Conservation (phyloP, 2,797 vertebrate genomes). For the Tenualosa thibaudeaui region DNA sequence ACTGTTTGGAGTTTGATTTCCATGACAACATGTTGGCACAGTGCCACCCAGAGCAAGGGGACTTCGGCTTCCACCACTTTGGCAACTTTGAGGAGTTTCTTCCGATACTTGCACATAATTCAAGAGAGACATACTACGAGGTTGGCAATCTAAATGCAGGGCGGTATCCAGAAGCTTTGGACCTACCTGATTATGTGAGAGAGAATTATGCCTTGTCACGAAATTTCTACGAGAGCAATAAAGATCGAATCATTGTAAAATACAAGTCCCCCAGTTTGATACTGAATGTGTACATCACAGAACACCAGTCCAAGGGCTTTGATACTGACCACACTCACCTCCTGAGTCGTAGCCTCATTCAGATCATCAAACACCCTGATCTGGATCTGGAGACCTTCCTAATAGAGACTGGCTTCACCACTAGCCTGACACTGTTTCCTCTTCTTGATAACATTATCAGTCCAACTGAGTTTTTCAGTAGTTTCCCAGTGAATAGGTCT, state of each 20-base stretch:
- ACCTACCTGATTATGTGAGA: constrained; percentile 53
- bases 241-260: constrained; percentile 57
- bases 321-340: neutral
- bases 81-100: constrained; percentile 56
- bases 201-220: constrained; percentile 32
- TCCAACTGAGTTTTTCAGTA: neutral
- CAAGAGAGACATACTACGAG: constrained; percentile 45
- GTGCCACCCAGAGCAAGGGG: constrained; percentile 51
- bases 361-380: neutral
- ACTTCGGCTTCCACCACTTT: constrained; percentile 58
- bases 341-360: neutral
- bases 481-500: neutral
- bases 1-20: constrained; percentile 47
- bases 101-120: constrained; percentile 30
- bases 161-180: constrained; percentile 45
- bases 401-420: neutral
- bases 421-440: neutral
- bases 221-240: constrained; percentile 33
- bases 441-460: neutral
- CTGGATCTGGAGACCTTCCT: neutral
- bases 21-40: constrained; percentile 51
- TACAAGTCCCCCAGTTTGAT: constrained; percentile 23
- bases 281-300: neutral
- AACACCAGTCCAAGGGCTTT: neutral
- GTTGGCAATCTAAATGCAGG: constrained; percentile 49